Base-by-base conservation (phyloP, 2,888 invertebrate genomes). In the Lingula anatina region DNA sequence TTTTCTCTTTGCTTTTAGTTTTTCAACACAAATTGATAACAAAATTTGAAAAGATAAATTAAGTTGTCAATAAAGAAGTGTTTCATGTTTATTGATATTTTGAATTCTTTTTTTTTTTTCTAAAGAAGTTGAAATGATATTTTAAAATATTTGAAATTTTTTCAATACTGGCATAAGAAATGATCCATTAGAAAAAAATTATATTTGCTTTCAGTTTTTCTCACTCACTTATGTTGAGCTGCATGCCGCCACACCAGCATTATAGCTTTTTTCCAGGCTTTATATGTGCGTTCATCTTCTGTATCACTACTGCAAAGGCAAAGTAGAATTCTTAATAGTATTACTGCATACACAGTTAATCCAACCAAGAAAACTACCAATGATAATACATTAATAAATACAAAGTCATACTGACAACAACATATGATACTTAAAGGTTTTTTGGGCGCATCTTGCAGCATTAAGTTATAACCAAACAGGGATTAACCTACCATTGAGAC, bases 261-360 rank as follows among this genome's bases (percentile, higher is more conserved):
- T 43, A 94, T 87, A 0, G 90, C 87, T 71, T 93, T 93, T 79
- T 90, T 91, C 87, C 93, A 92, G 25, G 86, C 84, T 25, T 86
- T 81, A 68, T 88, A 86, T 47, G 89, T 89, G 7, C 85, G 80
- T 63, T 89, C 88, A 44, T 87, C 88, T 55, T 89, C 89, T 15
- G 71, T 70, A 55, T 78, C 77, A 61, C 75, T 75, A 45, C 73
- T 74, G 56, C 31, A 56, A 60, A 26, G 25, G 48, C 2, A 44
- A 28, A 48, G 1, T 41, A 46, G 5, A 39, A 39, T 39, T 7
- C 7, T 39, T n/a, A 39, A n/a, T n/a, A n/a, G n/a, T n/a, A n/a
- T n/a, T n/a, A n/a, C n/a, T n/a, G n/a, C n/a, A n/a, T n/a, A n/a
- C n/a, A 39, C 7, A 9, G 7, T 9, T 15, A 18, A 39, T 18